Base-by-base conservation (phyloP, 2,888 invertebrate species). In the Drosophila austrosaltans region DNA sequence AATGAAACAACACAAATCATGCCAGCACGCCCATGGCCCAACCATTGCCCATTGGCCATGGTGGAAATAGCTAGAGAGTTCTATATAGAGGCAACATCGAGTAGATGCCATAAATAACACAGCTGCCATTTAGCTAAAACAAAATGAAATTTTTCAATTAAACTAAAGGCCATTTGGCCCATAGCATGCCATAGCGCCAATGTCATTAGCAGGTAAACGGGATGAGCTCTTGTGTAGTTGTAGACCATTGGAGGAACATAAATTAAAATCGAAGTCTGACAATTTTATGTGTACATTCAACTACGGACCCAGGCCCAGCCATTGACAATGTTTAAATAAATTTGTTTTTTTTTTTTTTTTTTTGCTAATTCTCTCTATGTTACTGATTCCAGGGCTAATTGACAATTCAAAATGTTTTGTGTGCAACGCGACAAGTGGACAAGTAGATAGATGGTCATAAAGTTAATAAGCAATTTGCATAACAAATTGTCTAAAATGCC, bases 381-480 rank as follows among this genome's bases (percentile, higher is more conserved):
- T 53, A 22, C 54, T 57, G 66, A 63, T 63, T 69, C 30, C 58
- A 59, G 64, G 61, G 54, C 78, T 85, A 82, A 85, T 85, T 82
- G 82, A 80, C 85, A 82, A 78, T 85, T 80, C 75, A 72, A 78
- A 82, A 82, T 82, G 82, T 85, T 72, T 40, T 67, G 73, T 54
- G 48, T 22, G 48, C 22, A 48, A 63, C 32, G 42, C 60, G 82
- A 71, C 81, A 77, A 67, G 63, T 68, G 66, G 74, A 67, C 73
- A 53, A 65, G 40, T n/a, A 53, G 69, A 59, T 65, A 53, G 69
- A 59, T 65, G 69, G 83, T 71, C 86, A 77, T 82, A 86, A 89
- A 82, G 88, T 83, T 88, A 89, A 89, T 88, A 88, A 85, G 80
- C 82, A 89, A 90, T 89, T 89, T 89, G 87, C 89, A 89, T 89